These are phyloP conservation scores for Alouatta palliata DNA, from an alignment of 2,113 vertebrate species.

Conservation along the genomic window DNA sequence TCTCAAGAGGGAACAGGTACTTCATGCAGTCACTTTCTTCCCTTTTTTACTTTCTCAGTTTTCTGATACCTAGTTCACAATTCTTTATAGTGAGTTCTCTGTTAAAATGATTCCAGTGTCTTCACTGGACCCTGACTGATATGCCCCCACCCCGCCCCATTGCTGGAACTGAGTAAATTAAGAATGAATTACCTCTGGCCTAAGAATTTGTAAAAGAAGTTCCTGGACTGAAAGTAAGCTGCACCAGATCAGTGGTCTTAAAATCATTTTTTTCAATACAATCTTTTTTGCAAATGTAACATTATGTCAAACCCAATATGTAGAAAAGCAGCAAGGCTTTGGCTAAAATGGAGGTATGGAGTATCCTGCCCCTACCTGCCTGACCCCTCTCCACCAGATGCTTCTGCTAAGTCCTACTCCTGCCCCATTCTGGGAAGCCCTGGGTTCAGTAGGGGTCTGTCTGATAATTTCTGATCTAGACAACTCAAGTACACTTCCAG, in stretches of 20 bases:
- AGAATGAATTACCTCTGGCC: background rate
- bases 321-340: background rate
- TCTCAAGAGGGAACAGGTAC: background rate
- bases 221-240: background rate
- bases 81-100: background rate
- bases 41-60: background rate
- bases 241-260: background rate
- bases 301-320: background rate
- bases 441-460: background rate
- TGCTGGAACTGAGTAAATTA: background rate
- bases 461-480: background rate
- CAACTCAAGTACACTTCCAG: slow-evolving; percentile 13
- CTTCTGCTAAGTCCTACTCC: background rate
- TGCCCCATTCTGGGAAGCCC: background rate
- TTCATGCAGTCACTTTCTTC: background rate
- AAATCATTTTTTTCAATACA: slow-evolving; percentile 11
- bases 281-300: background rate
- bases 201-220: background rate
- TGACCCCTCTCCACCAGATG: background rate
- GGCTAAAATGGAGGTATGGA: background rate
- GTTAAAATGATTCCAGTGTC: background rate
- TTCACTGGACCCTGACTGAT: background rate
- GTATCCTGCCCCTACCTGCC: background rate
- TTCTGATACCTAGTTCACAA: background rate
- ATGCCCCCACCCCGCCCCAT: background rate